Percentiles rank a stretch among this genome's conserved stretches.
phyloP scores from a whole-genome alignment of 2,113 vertebrate genomes.

The Pandion haliaetus region DNA sequence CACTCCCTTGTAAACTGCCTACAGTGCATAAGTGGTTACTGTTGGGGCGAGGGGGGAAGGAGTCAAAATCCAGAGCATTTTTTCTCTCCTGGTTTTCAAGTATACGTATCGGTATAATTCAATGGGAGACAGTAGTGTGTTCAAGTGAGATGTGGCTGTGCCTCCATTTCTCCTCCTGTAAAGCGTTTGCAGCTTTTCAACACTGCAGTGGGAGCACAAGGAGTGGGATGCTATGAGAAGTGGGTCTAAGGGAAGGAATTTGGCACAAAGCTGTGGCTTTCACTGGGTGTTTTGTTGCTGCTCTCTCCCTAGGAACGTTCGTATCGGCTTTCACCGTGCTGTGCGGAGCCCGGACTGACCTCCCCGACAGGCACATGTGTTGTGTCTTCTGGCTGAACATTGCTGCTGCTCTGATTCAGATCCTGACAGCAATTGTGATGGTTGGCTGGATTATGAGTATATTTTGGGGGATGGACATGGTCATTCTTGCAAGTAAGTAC shows the following conservation, averaged over 20 bases:
- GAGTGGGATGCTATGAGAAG: neutral
- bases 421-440: conserved; percentile 95
- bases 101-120: rapidly evolving
- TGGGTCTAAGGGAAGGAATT: neutral
- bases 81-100: neutral
- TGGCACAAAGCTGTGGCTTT: neutral
- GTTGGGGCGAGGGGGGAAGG: neutral
- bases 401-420: conserved; percentile 93
- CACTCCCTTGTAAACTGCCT: neutral
- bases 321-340: conserved; percentile 94
- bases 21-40: neutral
- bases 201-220: neutral
- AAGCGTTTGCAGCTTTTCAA: neutral
- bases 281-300: neutral
- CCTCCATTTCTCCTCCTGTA: neutral
- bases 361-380: conserved; percentile 89
- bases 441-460: conserved; percentile 99
- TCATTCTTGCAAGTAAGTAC: conserved; percentile 96
- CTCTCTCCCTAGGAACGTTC: conserved; percentile 83
- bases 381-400: conserved; percentile 98
- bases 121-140: neutral
- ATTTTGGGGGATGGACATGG: conserved; percentile 99
- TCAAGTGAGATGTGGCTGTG: neutral
- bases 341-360: conserved; percentile 91
- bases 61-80: neutral